phyloP scores from a whole-genome alignment of 2,797 vertebrate species.

The Pachyuromys duprasi region DNA sequence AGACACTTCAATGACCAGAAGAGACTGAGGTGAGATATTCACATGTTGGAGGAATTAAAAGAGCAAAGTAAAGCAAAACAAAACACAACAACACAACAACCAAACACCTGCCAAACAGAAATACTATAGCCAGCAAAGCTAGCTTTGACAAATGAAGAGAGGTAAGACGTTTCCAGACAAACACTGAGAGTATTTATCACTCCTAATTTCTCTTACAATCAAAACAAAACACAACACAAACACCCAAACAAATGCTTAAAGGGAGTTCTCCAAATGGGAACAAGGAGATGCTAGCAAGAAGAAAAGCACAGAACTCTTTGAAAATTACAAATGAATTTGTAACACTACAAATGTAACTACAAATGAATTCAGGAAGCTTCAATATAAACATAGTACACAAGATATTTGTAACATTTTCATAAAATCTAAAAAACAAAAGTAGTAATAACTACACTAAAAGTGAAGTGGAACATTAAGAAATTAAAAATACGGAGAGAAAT shows the following conservation, averaged over 20 bases:
- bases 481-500: neutral
- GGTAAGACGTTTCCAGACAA: neutral
- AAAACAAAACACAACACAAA: neutral
- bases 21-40: neutral
- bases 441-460: neutral
- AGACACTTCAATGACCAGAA: neutral
- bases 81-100: neutral
- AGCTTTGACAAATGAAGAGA: neutral
- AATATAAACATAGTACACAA: neutral
- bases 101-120: neutral
- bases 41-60: neutral
- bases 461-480: neutral
- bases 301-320: neutral
- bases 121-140: neutral
- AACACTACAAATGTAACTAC: too few species aligned
- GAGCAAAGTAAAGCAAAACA: neutral
- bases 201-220: neutral
- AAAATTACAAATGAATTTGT: neutral
- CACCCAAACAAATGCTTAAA: neutral
- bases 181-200: neutral
- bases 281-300: neutral
- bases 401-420: neutral
- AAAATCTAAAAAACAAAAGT: neutral
- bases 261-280: neutral
- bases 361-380: neutral